A percentile compares a stretch with the other conserved stretches of the same genome.
These are phyloP conservation scores for Trissolcus brochymenae DNA, from an alignment of 2,888 invertebrate genomes.

Conservation along the genomic window DNA sequence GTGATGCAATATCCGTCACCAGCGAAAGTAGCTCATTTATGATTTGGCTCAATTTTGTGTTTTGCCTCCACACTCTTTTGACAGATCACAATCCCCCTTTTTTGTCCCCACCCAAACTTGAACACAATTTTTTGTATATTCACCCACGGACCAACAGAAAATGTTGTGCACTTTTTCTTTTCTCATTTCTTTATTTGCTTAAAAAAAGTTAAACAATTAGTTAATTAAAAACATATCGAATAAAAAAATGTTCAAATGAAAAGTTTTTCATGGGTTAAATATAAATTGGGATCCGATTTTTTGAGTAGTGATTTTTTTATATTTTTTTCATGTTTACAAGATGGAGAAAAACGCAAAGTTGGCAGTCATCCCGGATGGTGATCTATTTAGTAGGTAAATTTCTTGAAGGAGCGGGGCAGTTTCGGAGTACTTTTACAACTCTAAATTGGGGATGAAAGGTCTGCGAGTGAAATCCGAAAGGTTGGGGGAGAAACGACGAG, in stretches of 20 bases:
- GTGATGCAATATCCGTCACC: constrained; percentile 66
- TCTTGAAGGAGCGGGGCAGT: constrained; percentile 10
- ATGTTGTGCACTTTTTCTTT: no score
- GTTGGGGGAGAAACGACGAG: neutral
- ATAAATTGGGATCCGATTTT: neutral
- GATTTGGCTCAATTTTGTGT: constrained; percentile 56
- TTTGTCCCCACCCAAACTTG: no score
- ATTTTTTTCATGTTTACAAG: neutral
- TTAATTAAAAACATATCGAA: no score
- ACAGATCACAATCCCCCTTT: neutral
- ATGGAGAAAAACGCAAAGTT: neutral
- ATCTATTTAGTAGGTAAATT: constrained; percentile 12
- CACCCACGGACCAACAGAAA: no score
- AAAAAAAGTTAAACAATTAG: no score
- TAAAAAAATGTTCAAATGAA: no score
- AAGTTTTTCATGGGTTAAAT: no score
- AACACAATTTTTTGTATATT: no score
- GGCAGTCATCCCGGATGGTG: constrained; percentile 7
- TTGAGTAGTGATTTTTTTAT: neutral
- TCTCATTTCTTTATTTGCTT: no score
- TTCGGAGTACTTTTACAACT: constrained; percentile 17
- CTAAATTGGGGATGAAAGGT: constrained; percentile 12
- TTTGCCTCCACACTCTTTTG: constrained; percentile 14
- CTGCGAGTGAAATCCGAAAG: constrained; percentile 18
- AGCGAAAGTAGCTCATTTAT: constrained; percentile 62